These are phyloP conservation scores for Plebejus anna DNA, from an alignment of 2,888 invertebrate species.

Conservation along the genomic window DNA sequence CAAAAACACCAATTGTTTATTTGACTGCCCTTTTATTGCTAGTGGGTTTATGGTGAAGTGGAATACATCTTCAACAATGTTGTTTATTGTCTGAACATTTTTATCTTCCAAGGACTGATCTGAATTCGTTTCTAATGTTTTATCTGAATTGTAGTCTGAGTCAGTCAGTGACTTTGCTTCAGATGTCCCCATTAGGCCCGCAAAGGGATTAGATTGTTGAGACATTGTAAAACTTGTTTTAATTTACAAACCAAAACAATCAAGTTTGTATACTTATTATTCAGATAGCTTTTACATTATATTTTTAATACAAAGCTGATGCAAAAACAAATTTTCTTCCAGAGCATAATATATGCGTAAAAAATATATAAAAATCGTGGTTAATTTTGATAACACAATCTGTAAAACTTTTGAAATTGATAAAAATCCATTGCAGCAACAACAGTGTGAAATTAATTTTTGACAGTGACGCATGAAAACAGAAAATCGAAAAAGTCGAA, in stretches of 20 bases:
- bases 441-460: background rate
- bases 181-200: constrained; percentile 61
- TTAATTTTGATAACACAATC: constrained; percentile 15
- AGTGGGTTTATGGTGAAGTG: constrained; percentile 83
- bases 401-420: background rate
- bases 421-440: constrained; percentile 7
- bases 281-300: constrained; percentile 12
- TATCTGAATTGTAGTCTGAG: constrained; percentile 45
- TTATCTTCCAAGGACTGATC: constrained; percentile 50
- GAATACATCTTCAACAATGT: constrained; percentile 85
- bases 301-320: background rate
- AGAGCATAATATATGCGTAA: background rate
- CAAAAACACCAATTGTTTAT: constrained; percentile 81
- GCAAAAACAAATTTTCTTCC: background rate
- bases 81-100: constrained; percentile 64
- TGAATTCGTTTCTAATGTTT: constrained; percentile 45
- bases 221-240: constrained; percentile 53
- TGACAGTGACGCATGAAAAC: background rate
- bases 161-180: constrained; percentile 49
- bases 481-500: background rate
- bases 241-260: constrained; percentile 38
- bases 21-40: constrained; percentile 52
- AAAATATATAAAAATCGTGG: background rate
- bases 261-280: constrained; percentile 29
- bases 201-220: constrained; percentile 68